These are phyloP conservation scores for Hydropotes inermis DNA, from an alignment of 2,113 vertebrate genomes.

Conservation along the genomic window DNA sequence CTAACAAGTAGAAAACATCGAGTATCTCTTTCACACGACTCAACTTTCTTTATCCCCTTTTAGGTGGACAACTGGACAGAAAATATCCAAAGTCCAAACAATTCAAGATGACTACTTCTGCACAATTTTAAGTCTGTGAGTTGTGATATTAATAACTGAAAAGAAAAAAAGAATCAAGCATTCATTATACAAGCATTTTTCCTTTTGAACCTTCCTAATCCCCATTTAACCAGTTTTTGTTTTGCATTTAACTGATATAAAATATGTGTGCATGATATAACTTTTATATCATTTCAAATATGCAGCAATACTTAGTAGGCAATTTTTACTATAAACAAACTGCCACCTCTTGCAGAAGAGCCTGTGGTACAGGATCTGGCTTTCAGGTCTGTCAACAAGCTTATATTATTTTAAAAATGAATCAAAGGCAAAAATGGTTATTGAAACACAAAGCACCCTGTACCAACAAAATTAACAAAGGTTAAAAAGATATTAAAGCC, in stretches of 20 bases:
- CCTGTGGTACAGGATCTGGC: neutral
- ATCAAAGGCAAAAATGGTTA: neutral
- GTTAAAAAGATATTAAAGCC: neutral
- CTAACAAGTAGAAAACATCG: neutral
- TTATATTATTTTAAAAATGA: conserved; percentile 24
- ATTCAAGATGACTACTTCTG: neutral
- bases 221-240: neutral
- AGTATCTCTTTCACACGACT: neutral
- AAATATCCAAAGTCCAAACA: neutral
- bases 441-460: conserved; percentile 4
- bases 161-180: conserved; percentile 13
- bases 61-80: neutral
- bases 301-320: neutral
- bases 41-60: neutral
- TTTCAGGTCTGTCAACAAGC: neutral
- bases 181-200: conserved; percentile 3
- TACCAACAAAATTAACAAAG: neutral
- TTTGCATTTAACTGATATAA: conserved; percentile 5
- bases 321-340: neutral
- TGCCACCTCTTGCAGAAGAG: neutral
- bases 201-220: neutral
- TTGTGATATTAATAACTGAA: conserved; percentile 1
- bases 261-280: neutral
- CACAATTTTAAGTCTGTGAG: neutral
- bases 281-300: neutral